Percentiles rank a stretch among this genome's conserved stretches.
phyloP scores from a whole-genome alignment of 1,140 invertebrate species.

The Calliopsis andreniformis region DNA sequence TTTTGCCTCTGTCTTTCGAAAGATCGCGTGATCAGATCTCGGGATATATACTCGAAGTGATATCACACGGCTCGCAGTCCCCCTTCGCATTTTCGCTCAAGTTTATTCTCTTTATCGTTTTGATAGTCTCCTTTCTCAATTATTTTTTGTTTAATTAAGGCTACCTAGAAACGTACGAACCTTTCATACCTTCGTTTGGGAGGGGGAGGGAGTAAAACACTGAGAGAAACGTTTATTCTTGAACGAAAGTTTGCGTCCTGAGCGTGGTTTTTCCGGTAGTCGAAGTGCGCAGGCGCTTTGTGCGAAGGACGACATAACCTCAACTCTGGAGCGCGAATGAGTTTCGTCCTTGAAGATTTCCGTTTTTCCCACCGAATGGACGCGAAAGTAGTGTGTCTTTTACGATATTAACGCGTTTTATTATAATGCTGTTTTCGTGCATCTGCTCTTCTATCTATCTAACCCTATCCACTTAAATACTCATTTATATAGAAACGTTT shows the following conservation, averaged over 20 bases:
- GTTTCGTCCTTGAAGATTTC: background rate
- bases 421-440: conserved; percentile 19
- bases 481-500: conserved; percentile 39
- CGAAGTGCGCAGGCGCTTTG: background rate
- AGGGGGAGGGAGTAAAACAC: background rate
- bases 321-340: background rate
- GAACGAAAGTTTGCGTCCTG: background rate
- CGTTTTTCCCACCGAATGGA: background rate
- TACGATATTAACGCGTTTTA: conserved; percentile 15
- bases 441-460: conserved; percentile 48
- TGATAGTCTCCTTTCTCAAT: background rate
- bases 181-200: background rate
- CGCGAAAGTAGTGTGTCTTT: background rate
- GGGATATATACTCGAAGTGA: background rate
- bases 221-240: background rate
- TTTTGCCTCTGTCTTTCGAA: conserved; percentile 49
- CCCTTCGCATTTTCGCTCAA: conserved; percentile 34
- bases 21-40: conserved; percentile 16
- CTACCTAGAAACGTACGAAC: conserved; percentile 12
- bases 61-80: background rate
- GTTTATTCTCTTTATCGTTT: background rate
- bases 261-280: background rate
- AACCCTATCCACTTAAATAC: conserved; percentile 54
- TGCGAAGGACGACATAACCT: background rate
- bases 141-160: conserved; percentile 1